Base-by-base conservation (phyloP, 1,140 invertebrate genomes). In the Pseudomyrmex dendroicus region DNA sequence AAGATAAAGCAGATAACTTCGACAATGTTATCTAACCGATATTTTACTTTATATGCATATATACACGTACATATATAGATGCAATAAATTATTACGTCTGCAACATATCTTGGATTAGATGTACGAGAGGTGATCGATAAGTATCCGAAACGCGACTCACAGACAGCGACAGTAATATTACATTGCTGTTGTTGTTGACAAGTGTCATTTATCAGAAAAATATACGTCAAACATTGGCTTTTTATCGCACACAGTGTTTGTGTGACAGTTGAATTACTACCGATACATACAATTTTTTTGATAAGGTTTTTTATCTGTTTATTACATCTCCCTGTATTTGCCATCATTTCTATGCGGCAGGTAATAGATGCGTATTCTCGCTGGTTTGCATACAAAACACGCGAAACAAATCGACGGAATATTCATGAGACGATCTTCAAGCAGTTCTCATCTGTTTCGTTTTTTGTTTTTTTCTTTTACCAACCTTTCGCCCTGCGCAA, bases 341-440 rank as follows among this genome's bases (percentile, higher is more conserved):
- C 54, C 17, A 48, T 59, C 44, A 72, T 80, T 80, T 72, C 12
- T 44, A 59, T 70, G 52, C 22, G n/a, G 44, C 44, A 68, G 13
- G 12, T 64, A 76, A 63, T 35, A 70, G 17, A 61, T 48, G 70
- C 17, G 59, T 78, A 48, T 2, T 78, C 10, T 59, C 10, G 10
- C 56, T 70, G 48, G 48, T 80, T 72, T 80, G n/a, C 66, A 59
- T 59, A 57, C n/a, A 59, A 80, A 80, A 59, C 44, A 50, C 76
- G 44, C 20, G n/a, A 50, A 80, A 68, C 68, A 62, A 73, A 74
- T 73, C 50, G 44, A 46, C 48, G 12, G 70, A 82, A 87, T 86
- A 87, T 87, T 87, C 73, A 87, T 87, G 35, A 48, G 73, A 62
- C 54, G 15, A n/a, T 56, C 68, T 56, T 56, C 83, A 56, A 84